Evolutionary conservation across 2,113 vertebrate species (phyloP), one percentile per base, ranked within the genome.

Genomic region (Mixornis gularis): DNA sequence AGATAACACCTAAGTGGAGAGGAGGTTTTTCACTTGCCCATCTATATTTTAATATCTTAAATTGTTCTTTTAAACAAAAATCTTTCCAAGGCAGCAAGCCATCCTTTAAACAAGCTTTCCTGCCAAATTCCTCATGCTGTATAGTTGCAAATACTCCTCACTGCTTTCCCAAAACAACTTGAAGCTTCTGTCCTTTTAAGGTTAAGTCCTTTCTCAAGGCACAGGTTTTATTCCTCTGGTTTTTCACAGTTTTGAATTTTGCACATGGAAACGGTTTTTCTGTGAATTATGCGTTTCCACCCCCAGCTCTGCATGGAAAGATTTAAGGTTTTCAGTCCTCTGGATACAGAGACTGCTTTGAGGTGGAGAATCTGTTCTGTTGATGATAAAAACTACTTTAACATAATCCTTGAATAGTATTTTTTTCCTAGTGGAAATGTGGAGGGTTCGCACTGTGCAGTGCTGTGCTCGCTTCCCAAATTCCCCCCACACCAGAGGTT

Each of bases 151-250:
- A 41, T 56, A 51, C 40, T 87, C 68, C 64, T 89, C 17, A 5
- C 48, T 74, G 15, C 4, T 53, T 94, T 92, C 94, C 36, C 65
- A 63, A 92, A 95, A 81, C 93, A 77, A 25, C 71, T 89, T 81
- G 52, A 60, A 65, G 53, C 21, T 90, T 90, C 63, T 92, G 41
- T 41, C 85, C 91, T 96, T 95, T 95, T 96, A 95, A 95, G 93
- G 94, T 36, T 25, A 92, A 87, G 51, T 56, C 46, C 30, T 86
- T 95, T 91, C 62, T 73, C 46, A 24, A 59, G 86, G 63, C 85
- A 68, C 63, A 76, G 59, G 52, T 92, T 88, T 71, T 59, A 53
- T 82, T 93, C 53, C 64, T 43, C 52, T 18, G 12, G 30, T 43
- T 92, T 79, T 79, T 70, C 43, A 13, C 13, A 43, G 74, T 70